Percentiles rank a stretch among this genome's conserved stretches.
These are phyloP conservation scores for Sminthurides bifidus DNA, from an alignment of 1,140 invertebrate species.

Conservation along the genomic window DNA sequence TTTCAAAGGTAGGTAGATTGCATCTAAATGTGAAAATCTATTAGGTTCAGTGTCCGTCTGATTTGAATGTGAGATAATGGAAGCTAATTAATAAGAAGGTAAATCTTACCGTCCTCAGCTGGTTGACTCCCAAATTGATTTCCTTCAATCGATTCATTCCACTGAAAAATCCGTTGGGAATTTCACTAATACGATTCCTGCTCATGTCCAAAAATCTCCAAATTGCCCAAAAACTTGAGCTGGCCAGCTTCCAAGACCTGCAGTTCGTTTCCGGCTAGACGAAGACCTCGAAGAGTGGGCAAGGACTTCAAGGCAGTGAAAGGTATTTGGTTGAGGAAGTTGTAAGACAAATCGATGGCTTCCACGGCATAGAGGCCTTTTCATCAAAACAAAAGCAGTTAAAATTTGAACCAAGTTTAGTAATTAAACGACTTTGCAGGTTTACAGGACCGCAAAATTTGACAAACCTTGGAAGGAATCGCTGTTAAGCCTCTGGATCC, in stretches of 20 bases:
- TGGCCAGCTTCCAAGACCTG: constrained; percentile 57
- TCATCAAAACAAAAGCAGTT: neutral
- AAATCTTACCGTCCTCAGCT: constrained; percentile 61
- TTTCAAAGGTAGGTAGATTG: constrained; percentile 55
- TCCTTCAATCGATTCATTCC: constrained; percentile 54
- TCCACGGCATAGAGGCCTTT: constrained; percentile 57
- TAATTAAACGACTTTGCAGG: no score
- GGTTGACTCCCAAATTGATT: constrained; percentile 72
- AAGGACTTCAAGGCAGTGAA: constrained; percentile 58
- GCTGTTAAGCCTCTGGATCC: constrained; percentile 46
- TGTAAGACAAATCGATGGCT: constrained; percentile 66
- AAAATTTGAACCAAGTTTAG: neutral
- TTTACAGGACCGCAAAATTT: neutral
- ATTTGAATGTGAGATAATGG: neutral
- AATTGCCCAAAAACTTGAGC: constrained; percentile 47
- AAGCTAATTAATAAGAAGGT: neutral
- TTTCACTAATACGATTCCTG: constrained; percentile 65
- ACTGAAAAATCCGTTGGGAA: constrained; percentile 65
- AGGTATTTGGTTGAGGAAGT: constrained; percentile 70
- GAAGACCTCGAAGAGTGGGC: constrained; percentile 53
- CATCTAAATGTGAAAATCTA: constrained; percentile 3
- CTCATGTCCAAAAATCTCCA: constrained; percentile 70
- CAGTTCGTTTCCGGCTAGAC: constrained; percentile 71
- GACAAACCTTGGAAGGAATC: constrained; percentile 41
- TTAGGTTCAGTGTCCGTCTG: constrained; percentile 1